Evolutionary conservation across 2,888 invertebrate genomes (phyloP), one percentile per base, ranked within the genome.

Genomic region (Dasysyrphus albostriatus): DNA sequence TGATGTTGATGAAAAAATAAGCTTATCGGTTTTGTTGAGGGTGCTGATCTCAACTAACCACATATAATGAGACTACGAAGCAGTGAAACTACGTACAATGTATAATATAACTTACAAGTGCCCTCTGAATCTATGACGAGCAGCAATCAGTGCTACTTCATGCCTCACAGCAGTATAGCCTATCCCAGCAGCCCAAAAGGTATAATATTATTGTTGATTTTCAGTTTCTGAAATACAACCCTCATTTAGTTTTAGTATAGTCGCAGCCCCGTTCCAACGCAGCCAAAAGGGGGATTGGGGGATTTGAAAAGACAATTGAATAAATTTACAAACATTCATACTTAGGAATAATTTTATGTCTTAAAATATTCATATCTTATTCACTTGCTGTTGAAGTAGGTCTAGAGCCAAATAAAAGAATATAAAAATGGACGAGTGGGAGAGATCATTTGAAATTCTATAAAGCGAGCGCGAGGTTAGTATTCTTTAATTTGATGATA

Each of bases 251-350:
- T 24, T 39, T 59, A 37, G 19, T 58, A 4, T 19, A 19, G 9
- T 54, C 29, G 6, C 16, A 58, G 34, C 9, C 56, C 24, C 24
- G 14, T 2, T 9, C 32, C 24, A 54, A 54, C 29, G 14, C 29
- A 32, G 14, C 29, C 14, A 24, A 42, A 24, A 19, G 6, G 39
- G 61, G 61, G 12, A n/a, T 39, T 16, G 6, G 10, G 16, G 59
- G 39, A 10, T 79, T 54, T 12, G 29, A 67, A 44, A 44, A 80
- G 76, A 84, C 75, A 84, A 84, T 84, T 84, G 80, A 84, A 84
- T 84, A 81, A 84, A 76, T 84, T 84, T 83, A 79, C 80, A 80
- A 83, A 83, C 70, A 80, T 80, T 75, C 47, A 24, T 24, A 65
- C 76, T 75, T 67, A 37, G 42, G 47, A 80, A 70, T 76, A 76